These are phyloP conservation scores for Enteromius viviparus DNA, from an alignment of 2,797 vertebrate genomes.

Conservation along the genomic window DNA sequence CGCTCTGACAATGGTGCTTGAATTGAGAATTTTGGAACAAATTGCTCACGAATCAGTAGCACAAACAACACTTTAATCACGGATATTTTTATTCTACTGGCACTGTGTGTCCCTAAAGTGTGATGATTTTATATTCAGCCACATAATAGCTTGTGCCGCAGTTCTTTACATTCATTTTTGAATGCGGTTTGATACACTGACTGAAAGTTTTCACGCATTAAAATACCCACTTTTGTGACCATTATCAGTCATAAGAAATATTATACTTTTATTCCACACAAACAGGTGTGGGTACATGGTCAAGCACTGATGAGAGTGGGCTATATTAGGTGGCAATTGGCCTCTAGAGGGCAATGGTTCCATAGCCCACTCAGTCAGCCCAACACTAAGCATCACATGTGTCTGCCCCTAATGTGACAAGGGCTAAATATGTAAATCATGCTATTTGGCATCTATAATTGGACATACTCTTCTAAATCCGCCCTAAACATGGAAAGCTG, in stretches of 20 bases:
- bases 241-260: neutral
- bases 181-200: conserved; percentile 14
- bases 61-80: conserved; percentile 23
- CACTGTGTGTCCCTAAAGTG: conserved; percentile 3
- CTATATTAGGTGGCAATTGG: conserved; percentile 50
- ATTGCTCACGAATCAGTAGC: conserved; percentile 12
- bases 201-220: neutral
- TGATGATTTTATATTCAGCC: conserved; percentile 15
- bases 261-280: conserved; percentile 17
- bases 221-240: neutral
- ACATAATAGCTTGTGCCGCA: conserved; percentile 10
- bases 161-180: conserved; percentile 19
- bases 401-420: conserved; percentile 41
- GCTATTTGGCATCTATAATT: conserved; percentile 34
- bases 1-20: neutral
- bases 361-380: conserved; percentile 58
- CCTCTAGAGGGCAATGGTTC: conserved; percentile 71
- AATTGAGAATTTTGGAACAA: conserved; percentile 28
- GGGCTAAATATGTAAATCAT: conserved; percentile 24
- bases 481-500: conserved; percentile 15
- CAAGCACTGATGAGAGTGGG: conserved; percentile 36
- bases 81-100: conserved; percentile 33
- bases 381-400: conserved; percentile 41
- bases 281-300: conserved; percentile 28
- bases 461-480: neutral